These are phyloP conservation scores for Porites lobata DNA, from an alignment of 92 coral and sea anemone species.

Conservation along the genomic window DNA sequence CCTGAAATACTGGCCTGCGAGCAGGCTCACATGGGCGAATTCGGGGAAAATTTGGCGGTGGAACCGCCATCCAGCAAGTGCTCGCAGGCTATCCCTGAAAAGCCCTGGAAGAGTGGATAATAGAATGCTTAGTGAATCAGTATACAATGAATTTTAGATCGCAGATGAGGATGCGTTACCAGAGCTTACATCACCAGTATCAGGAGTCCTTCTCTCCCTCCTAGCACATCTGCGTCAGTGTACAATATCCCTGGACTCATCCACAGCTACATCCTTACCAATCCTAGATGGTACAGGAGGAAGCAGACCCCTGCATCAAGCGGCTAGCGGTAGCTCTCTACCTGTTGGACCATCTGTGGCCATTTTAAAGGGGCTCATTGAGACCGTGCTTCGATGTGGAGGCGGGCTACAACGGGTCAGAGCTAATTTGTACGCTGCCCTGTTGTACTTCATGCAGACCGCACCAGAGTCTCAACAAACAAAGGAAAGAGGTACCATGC, in stretches of 20 bases:
- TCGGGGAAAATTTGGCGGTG: too few species aligned
- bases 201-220: conserved; percentile 91
- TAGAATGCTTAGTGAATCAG: too few species aligned
- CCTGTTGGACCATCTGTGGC: conserved; percentile 92
- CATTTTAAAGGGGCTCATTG: conserved; percentile 87
- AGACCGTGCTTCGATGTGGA: conserved; percentile 91
- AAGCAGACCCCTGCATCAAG: conserved; percentile 44
- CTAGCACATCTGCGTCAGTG: conserved; percentile 95
- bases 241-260: conserved; percentile 72
- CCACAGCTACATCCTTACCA: conserved; percentile 49
- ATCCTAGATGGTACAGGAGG: conserved; percentile 48
- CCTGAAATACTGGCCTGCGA: too few species aligned
- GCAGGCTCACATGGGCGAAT: too few species aligned
- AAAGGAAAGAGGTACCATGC: conserved; percentile 58
- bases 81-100: too few species aligned
- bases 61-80: too few species aligned
- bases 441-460: conserved; percentile 94
- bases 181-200: conserved; percentile 93
- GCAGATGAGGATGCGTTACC: conserved; percentile 88
- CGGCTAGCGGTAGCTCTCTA: conserved; percentile 68
- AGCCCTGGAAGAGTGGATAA: too few species aligned
- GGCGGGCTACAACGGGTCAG: conserved; percentile 97
- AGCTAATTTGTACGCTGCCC: conserved; percentile 94
- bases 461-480: conserved; percentile 80
- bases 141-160: conserved; percentile 54